Base-by-base conservation (phyloP, 2,113 vertebrate genomes). In the Taurulus bubalis region DNA sequence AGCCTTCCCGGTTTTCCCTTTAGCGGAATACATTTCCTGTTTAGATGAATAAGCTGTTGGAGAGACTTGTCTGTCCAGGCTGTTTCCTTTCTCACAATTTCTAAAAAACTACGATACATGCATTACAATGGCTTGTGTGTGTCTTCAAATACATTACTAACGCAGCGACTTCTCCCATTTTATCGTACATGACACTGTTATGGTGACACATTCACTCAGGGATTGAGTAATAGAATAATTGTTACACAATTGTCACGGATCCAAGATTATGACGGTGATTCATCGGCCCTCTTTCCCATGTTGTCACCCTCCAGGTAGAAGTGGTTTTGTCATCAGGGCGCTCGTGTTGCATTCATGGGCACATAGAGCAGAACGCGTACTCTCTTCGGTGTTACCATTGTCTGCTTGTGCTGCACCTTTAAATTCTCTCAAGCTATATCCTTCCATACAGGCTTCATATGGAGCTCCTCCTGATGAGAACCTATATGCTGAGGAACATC, bases 401-500 rank as follows among this genome's bases (percentile, higher is more conserved):
- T 47, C n/a, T 63, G 36, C 56, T 26, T 10, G 32, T 47, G 36
- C 56, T 75, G 42, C 64, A 40, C 63, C 60, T 63, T 45, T 47
- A 69, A 58, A 67, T 60, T 15, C 26, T n/a, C 11, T 47, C 55
- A 32, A 8, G 69, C 9, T 70, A 34, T 10, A 30, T 55, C 26
- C 34, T 34, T 38, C 34, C 64, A n/a, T 47, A 49, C 71, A n/a
- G 70, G 20, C n/a, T 49, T 69, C 67, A 56, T 38, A 16, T 64
- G 65, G 73, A 62, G 56, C 60, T 49, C 79, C 56, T 49, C 53
- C 81, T 34, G 9, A 59, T 34, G 45, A 81, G 70, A 65, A 60
- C 88, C 83, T 77, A 65, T 20, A 64, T 20, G 6, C 79, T 6
- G 84, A 62, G 47, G 74, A 88, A 78, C 91, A 93, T 89, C 91